Evolutionary conservation across 2,888 invertebrate genomes (phyloP).

Genomic region (Idaea biselata): DNA sequence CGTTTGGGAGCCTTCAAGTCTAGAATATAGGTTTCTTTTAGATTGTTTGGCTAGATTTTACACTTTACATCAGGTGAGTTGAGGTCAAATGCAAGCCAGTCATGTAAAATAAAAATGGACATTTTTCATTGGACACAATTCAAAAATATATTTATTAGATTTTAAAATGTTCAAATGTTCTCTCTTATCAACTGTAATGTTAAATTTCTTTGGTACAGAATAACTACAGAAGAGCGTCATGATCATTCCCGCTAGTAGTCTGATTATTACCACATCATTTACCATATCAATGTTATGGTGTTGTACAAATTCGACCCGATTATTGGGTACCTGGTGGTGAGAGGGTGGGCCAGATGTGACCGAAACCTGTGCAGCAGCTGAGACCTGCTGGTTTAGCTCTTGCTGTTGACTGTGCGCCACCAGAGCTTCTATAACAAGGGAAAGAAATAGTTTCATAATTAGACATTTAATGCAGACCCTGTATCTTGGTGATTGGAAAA

Average conservation of each 20-base stretch:
- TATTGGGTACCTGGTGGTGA: constrained; percentile 79
- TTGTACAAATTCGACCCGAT: constrained; percentile 78
- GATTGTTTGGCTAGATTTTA: too few species aligned
- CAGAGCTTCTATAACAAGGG: constrained; percentile 55
- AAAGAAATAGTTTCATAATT: constrained; percentile 9
- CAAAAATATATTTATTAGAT: too few species aligned
- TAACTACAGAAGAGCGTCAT: constrained; percentile 52
- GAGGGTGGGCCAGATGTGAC: constrained; percentile 58
- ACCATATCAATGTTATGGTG: constrained; percentile 81
- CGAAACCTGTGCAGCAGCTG: constrained; percentile 55
- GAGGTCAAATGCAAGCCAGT: too few species aligned
- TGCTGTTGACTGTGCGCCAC: constrained; percentile 76
- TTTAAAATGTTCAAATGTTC: neutral
- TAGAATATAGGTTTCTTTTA: too few species aligned
- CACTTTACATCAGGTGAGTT: too few species aligned
- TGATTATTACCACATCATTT: constrained; percentile 70
- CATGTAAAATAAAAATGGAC: too few species aligned
- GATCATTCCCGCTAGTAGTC: constrained; percentile 68
- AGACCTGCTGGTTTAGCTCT: constrained; percentile 61
- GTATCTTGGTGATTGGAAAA: too few species aligned
- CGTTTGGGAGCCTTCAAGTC: too few species aligned
- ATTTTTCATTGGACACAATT: too few species aligned
- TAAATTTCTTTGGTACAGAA: neutral
- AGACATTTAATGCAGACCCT: neutral
- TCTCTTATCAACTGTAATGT: neutral